Conservation (phyloP, 1,140 invertebrate genomes). For the Argopecten irradians region DNA sequence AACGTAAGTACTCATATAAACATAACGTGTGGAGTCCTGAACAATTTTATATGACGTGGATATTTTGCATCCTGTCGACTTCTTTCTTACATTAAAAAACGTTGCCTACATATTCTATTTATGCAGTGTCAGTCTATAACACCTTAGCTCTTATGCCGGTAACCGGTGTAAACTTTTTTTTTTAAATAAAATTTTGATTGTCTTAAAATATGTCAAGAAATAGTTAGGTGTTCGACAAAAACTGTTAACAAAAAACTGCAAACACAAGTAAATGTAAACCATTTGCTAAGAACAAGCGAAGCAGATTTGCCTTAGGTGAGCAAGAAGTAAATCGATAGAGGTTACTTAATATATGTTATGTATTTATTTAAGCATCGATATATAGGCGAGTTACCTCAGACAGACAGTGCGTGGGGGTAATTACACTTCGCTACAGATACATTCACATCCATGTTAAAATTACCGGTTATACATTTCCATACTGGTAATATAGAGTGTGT, state of each 20-base stretch:
- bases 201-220: background rate
- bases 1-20: background rate
- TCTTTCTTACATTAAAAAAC: no score
- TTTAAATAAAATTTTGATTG: no score
- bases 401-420: background rate
- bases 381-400: background rate
- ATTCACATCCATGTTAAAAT: background rate
- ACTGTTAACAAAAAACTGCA: no score
- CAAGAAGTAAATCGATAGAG: background rate
- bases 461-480: background rate
- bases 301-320: background rate
- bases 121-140: no score
- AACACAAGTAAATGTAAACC: no score
- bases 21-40: background rate
- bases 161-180: no score
- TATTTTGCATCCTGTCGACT: no score
- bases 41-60: background rate
- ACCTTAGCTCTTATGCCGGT: no score
- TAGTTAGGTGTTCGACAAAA: no score
- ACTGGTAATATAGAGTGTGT: background rate
- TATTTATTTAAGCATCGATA: background rate
- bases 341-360: no score
- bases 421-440: background rate
- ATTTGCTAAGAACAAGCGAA: background rate
- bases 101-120: no score